These are phyloP conservation scores for Dissostichus mawsoni DNA, from an alignment of 2,113 vertebrate genomes.

Conservation along the genomic window DNA sequence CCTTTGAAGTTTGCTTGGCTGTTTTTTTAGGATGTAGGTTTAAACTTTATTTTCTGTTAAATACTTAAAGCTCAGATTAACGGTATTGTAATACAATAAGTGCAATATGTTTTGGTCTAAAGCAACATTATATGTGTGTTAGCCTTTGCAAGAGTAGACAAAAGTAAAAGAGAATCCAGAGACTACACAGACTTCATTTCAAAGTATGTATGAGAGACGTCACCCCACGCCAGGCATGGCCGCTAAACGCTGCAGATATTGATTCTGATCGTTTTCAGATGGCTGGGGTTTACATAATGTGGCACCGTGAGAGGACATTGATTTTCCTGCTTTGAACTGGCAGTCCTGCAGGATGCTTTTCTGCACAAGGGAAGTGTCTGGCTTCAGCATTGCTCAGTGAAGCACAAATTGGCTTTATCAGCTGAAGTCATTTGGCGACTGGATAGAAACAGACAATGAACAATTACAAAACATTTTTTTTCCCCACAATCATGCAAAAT, in stretches of 20 bases:
- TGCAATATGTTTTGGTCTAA: too few relatives aligned
- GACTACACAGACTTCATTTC: not conserved
- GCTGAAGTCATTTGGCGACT: conserved; percentile 33
- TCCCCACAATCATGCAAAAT: not conserved
- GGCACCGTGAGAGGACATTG: conserved; percentile 55
- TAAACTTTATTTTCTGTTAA: not conserved
- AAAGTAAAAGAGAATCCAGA: not conserved
- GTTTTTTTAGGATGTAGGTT: not conserved
- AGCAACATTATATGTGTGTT: not conserved
- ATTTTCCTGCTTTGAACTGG: conserved; percentile 60
- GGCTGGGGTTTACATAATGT: conserved; percentile 62
- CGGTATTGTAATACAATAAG: not conserved
- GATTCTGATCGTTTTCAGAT: conserved; percentile 50
- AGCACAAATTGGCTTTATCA: conserved; percentile 23
- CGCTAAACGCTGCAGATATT: conserved; percentile 36
- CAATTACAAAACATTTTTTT: conserved; percentile 34
- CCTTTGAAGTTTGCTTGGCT: conserved; percentile 11
- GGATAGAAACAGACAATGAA: conserved; percentile 48
- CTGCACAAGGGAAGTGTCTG: conserved; percentile 48
- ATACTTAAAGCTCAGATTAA: not conserved
- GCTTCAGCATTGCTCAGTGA: conserved; percentile 14
- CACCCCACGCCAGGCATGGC: conserved; percentile 11
- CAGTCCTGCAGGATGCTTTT: conserved; percentile 50
- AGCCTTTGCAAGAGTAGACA: not conserved
- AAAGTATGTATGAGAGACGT: conserved; percentile 3